Conservation (phyloP, 2,797 vertebrate genomes). For the Chelon labrosus region DNA sequence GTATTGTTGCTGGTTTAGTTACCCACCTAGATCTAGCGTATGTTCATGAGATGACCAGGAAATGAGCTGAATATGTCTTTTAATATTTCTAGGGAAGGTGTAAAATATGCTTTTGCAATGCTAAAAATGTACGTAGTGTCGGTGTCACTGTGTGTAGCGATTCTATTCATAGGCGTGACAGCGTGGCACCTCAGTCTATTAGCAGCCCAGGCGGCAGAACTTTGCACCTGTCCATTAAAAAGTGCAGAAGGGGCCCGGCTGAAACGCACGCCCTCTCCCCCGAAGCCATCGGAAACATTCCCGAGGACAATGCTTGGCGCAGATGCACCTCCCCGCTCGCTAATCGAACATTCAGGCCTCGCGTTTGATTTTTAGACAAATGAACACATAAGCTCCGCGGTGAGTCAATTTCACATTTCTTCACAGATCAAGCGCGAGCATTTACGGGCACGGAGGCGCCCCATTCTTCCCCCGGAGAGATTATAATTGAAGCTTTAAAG, state of each 20-base stretch:
- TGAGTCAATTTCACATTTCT: slow-evolving; percentile 26
- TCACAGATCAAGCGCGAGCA: slow-evolving; percentile 19
- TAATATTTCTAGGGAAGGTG: neutral
- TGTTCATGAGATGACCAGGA: neutral
- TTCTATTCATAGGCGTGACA: slow-evolving; percentile 55
- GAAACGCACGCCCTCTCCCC: slow-evolving; percentile 14
- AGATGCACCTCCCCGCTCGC: slow-evolving; percentile 1
- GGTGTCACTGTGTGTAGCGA: slow-evolving; percentile 33
- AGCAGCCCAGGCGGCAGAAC: slow-evolving; percentile 57
- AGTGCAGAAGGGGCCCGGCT: slow-evolving; percentile 19
- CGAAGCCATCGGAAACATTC: slow-evolving; percentile 18
- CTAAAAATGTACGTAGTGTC: neutral
- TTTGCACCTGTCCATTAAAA: slow-evolving; percentile 55
- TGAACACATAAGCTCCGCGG: slow-evolving; percentile 11
- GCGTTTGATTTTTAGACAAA: slow-evolving; percentile 5
- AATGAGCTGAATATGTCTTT: slow-evolving; percentile 11
- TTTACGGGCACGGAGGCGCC: slow-evolving; percentile 15
- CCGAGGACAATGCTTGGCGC: neutral
- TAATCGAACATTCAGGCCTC: slow-evolving; percentile 13
- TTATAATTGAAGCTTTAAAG: slow-evolving; percentile 51
- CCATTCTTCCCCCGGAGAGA: slow-evolving; percentile 10
- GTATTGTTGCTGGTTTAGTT: neutral
- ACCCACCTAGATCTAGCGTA: slow-evolving; percentile 7
- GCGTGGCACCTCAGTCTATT: slow-evolving; percentile 59
- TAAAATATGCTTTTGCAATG: neutral